These are phyloP conservation scores for Smutsia temminckii DNA, from an alignment of 2,797 vertebrate species.

Conservation along the genomic window DNA sequence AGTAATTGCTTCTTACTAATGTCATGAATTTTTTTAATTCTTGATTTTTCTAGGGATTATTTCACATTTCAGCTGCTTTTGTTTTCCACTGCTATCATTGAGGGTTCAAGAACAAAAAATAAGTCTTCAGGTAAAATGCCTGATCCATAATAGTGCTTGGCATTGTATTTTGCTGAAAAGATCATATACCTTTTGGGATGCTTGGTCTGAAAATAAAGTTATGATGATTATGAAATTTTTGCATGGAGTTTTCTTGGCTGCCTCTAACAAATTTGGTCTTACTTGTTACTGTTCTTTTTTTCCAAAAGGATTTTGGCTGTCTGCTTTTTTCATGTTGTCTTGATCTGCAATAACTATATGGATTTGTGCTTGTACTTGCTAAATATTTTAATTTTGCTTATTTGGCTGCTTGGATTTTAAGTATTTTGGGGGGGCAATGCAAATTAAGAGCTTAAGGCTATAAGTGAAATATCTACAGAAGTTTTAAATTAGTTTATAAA, in stretches of 20 bases:
- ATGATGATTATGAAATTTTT: slow-evolving; percentile 60
- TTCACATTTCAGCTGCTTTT: slow-evolving; percentile 82
- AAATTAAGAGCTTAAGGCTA: slow-evolving; percentile 66
- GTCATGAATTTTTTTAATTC: slow-evolving; percentile 76
- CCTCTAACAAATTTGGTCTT: slow-evolving; percentile 71
- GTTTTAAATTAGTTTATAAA: slow-evolving; percentile 49
- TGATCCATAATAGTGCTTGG: slow-evolving; percentile 72
- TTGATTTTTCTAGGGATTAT: slow-evolving; percentile 81
- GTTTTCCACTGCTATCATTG: slow-evolving; percentile 82
- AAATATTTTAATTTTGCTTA: slow-evolving; percentile 76
- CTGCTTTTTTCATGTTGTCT: slow-evolving; percentile 66
- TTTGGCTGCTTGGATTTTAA: slow-evolving; percentile 69
- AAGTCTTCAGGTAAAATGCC: slow-evolving; percentile 81
- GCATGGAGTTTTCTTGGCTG: slow-evolving; percentile 79
- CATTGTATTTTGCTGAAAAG: slow-evolving; percentile 64
- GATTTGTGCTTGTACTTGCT: slow-evolving; percentile 73
- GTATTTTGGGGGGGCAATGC: slow-evolving; percentile 47
- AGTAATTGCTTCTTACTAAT: slow-evolving; percentile 75
- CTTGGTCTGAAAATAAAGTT: slow-evolving; percentile 69
- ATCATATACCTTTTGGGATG: slow-evolving; percentile 66
- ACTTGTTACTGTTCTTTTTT: slow-evolving; percentile 41
- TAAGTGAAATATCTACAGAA: slow-evolving; percentile 52
- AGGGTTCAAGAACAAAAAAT: slow-evolving; percentile 81
- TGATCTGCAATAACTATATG: slow-evolving; percentile 66
- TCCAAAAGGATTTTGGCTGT: slow-evolving; percentile 61